phyloP scores from a whole-genome alignment of 2,888 invertebrate genomes.

The Arge pagana region DNA sequence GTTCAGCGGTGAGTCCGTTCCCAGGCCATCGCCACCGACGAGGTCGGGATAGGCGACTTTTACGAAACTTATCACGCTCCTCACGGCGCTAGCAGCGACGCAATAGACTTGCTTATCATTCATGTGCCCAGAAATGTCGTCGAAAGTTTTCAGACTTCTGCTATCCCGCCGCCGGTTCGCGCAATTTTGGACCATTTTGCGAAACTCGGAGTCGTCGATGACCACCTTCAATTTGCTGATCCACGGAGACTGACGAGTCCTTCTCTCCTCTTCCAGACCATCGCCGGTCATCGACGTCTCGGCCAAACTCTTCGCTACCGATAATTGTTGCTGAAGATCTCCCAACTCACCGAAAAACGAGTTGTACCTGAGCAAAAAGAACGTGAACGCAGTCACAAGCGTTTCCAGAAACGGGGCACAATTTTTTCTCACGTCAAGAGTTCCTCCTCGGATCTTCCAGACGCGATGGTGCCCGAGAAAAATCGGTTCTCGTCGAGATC shows the following conservation, averaged over 20 bases:
- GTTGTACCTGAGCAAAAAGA: constrained; percentile 62
- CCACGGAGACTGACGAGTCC: constrained; percentile 4
- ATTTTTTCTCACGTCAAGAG: constrained; percentile 41
- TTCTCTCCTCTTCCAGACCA: constrained; percentile 24
- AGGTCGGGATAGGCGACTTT: constrained; percentile 79
- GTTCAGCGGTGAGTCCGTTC: constrained; percentile 67
- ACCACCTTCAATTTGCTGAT: background rate
- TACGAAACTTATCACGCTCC: constrained; percentile 70
- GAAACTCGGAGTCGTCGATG: constrained; percentile 18
- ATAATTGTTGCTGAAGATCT: constrained; percentile 61
- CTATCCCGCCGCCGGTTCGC: no score
- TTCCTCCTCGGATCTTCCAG: constrained; percentile 48
- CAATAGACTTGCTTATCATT: constrained; percentile 58
- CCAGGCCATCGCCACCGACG: constrained; percentile 63
- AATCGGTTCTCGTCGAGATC: constrained; percentile 47
- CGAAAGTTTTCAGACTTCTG: constrained; percentile 29
- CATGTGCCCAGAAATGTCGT: constrained; percentile 25
- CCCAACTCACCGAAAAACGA: constrained; percentile 64
- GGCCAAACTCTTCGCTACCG: constrained; percentile 34
- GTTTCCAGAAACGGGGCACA: no score
- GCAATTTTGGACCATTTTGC: no score
- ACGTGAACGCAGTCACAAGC: no score
- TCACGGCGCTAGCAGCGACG: constrained; percentile 63
- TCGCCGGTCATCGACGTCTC: constrained; percentile 31
- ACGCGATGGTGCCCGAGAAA: constrained; percentile 47